Base-by-base conservation (phyloP, 1,140 invertebrate genomes). In the Mercenaria mercenaria region DNA sequence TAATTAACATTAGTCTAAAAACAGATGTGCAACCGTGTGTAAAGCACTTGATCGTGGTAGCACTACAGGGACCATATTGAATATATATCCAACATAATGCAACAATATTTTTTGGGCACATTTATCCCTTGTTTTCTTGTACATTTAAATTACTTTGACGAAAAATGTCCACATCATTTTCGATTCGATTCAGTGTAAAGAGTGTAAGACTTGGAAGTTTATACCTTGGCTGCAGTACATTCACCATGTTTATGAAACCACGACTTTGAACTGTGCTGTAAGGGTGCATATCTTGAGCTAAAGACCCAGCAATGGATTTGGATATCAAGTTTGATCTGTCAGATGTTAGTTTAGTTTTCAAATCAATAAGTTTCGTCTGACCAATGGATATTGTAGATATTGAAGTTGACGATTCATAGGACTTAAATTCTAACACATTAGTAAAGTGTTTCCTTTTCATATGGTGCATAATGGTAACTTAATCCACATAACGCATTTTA, bases 181-280 rank as follows among this genome's bases (percentile, higher is more conserved):
- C n/a, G n/a, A n/a, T n/a, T n/a, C n/a, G n/a, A n/a, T n/a, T n/a
- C n/a, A n/a, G n/a, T n/a, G n/a, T 41, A 23, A 89, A 83, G 43
- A 74, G 50, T 6, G 79, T 72, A 26, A 64, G 52, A 3, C 50
- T 76, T 41, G 88, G 79, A 6, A 89, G n/a, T 15, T 0, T 83
- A 23, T 89, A 82, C 20, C 39, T n/a, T 0, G 88, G 79, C 41
- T 89, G 64, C 50, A 43, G 4, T 11, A 32, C 72, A 2, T 83
- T 39, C 8, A 89, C 52, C 88, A 83, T 74, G 26, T 59, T 13
- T 37, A 41, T 34, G 34, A 89, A 89, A 13, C 64, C 61, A 10
- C 2, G 1, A 59, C 18, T 83, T 20, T 89, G 15, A 26, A 89
- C 80, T 8, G 59, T 41, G 8, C 41, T 29, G 43, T 67, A 89